A percentile compares a stretch with the other conserved stretches of the same genome.
Evolutionary conservation across 2,888 invertebrate genomes (phyloP).

Genomic region (Cephus nigrinus): DNA sequence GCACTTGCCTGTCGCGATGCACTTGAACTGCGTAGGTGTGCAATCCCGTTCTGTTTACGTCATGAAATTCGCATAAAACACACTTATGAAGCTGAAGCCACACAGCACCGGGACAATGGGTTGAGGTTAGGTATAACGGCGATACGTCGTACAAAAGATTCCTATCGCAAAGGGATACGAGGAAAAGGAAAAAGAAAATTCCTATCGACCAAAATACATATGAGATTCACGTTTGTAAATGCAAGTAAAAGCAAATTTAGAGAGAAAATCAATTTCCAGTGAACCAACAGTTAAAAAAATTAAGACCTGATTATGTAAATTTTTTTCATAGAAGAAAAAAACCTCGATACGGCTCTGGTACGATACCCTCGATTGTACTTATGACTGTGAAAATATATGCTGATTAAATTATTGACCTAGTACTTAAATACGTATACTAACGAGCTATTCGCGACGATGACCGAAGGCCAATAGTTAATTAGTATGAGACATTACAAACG

Average conservation of each 20-base stretch:
- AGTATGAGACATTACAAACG: neutral
- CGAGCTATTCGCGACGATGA: neutral
- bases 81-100: slow-evolving; percentile 39
- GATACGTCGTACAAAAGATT: neutral
- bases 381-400: neutral
- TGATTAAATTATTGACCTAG: neutral
- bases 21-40: slow-evolving; percentile 69
- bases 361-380: neutral
- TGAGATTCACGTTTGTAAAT: neutral
- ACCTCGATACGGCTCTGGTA: neutral
- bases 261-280: neutral
- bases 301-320: neutral
- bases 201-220: neutral
- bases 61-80: slow-evolving; percentile 44
- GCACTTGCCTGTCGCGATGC: slow-evolving; percentile 68
- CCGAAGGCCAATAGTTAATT: neutral
- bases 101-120: slow-evolving; percentile 15
- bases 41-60: slow-evolving; percentile 64
- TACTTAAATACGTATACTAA: neutral
- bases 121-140: neutral
- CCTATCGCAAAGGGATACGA: neutral
- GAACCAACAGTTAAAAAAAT: neutral
- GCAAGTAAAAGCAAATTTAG: neutral
- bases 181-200: neutral
- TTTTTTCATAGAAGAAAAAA: neutral